Conservation (phyloP, 2,113 vertebrate species). For the Cephalopterus ornatus region DNA sequence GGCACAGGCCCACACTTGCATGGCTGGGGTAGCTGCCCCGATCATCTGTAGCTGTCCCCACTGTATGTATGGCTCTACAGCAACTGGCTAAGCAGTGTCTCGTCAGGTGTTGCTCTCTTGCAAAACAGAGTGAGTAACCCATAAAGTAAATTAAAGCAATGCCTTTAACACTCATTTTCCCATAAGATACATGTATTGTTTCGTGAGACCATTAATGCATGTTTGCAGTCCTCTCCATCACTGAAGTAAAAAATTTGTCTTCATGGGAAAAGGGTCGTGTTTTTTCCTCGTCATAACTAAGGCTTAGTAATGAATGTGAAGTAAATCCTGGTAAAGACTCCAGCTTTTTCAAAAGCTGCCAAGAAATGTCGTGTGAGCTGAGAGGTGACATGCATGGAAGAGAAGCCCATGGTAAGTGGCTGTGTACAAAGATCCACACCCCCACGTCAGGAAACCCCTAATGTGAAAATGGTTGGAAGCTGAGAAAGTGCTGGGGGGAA, state of each 20-base stretch:
- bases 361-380: accelerated
- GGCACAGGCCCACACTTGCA: accelerated
- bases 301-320: neutral
- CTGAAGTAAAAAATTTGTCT: neutral
- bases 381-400: accelerated
- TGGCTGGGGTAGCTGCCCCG: neutral
- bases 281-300: neutral
- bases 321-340: neutral
- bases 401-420: neutral
- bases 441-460: neutral
- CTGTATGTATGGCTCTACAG: accelerated
- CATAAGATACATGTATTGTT: neutral
- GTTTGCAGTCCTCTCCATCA: neutral
- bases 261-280: neutral
- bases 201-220: neutral
- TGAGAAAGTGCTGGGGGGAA: neutral
- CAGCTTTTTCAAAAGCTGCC: neutral
- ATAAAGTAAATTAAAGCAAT: neutral
- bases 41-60: neutral
- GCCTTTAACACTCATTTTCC: neutral
- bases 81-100: neutral
- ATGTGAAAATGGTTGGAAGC: neutral
- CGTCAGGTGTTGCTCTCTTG: neutral
- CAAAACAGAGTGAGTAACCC: neutral
- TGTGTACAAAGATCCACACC: neutral